Evolutionary conservation across 2,888 invertebrate species (phyloP).

Genomic region (Tipula confusa): DNA sequence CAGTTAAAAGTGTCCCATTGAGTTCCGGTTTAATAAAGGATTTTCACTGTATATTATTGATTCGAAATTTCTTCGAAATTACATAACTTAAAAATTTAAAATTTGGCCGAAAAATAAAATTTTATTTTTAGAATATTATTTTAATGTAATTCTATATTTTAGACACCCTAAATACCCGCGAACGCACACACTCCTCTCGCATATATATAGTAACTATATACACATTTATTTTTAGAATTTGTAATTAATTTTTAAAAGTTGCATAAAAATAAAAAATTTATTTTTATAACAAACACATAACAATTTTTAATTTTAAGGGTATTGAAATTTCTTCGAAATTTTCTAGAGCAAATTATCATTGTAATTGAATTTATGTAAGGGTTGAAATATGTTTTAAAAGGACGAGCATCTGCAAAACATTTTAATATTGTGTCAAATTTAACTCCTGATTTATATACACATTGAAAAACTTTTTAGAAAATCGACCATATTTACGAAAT

Average conservation of each 20-base stretch:
- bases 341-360: not conserved
- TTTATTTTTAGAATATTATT: constrained; percentile 8
- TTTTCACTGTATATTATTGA: too few species aligned
- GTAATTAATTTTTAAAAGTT: constrained; percentile 6
- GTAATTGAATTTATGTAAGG: not conserved
- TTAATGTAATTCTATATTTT: constrained; percentile 6
- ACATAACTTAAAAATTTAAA: not conserved
- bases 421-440: not conserved
- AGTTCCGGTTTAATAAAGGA: too few species aligned
- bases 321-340: not conserved
- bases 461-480: too few species aligned
- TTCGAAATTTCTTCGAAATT: not conserved
- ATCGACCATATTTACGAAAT: too few species aligned
- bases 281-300: constrained; percentile 17
- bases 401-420: not conserved
- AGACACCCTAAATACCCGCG: not conserved
- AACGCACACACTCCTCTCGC: too few species aligned
- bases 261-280: constrained; percentile 13
- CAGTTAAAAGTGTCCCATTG: too few species aligned
- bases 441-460: not conserved
- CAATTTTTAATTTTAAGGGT: not conserved
- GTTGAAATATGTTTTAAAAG: not conserved
- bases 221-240: not conserved
- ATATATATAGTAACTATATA: not conserved
- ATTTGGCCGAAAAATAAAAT: not conserved